Evolutionary conservation across 2,113 vertebrate genomes (phyloP).

Genomic region (Grammomys dolichurus): DNA sequence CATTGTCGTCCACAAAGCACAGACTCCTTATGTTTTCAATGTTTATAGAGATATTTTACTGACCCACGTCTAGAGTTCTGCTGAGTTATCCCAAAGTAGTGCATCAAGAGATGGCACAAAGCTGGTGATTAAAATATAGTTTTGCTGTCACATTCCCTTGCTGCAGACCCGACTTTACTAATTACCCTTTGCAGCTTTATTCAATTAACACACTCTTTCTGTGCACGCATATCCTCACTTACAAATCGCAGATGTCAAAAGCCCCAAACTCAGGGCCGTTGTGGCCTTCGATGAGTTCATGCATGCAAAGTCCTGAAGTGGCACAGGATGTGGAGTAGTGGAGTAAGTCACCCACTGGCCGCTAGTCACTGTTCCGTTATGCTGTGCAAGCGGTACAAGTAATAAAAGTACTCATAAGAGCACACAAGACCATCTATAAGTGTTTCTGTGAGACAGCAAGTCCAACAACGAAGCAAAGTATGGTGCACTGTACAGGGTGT

Average conservation of each 20-base stretch:
- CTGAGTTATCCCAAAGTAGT: background rate
- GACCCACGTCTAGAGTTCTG: background rate
- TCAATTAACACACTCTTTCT: slow-evolving; percentile 3
- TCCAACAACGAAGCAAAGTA: background rate
- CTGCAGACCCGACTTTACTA: background rate
- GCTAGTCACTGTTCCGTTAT: background rate
- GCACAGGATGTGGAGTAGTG: background rate
- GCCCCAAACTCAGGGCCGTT: background rate
- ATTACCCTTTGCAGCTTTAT: background rate
- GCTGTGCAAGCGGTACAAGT: background rate
- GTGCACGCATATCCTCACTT: background rate
- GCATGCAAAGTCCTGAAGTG: background rate
- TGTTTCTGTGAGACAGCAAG: slow-evolving; percentile 13
- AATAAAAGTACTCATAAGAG: background rate
- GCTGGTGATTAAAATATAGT: background rate
- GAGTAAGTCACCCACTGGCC: background rate
- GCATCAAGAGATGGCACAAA: background rate
- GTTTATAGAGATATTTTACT: background rate
- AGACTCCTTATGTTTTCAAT: background rate
- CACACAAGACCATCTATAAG: background rate
- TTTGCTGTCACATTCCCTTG: slow-evolving; percentile 9
- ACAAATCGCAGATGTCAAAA: slow-evolving; percentile 44
- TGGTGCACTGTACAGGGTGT: background rate
- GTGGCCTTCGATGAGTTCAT: slow-evolving; percentile 13
- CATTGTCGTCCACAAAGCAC: background rate